These are phyloP conservation scores for Ascaphus truei DNA, from an alignment of 2,113 vertebrate species.

Conservation along the genomic window DNA sequence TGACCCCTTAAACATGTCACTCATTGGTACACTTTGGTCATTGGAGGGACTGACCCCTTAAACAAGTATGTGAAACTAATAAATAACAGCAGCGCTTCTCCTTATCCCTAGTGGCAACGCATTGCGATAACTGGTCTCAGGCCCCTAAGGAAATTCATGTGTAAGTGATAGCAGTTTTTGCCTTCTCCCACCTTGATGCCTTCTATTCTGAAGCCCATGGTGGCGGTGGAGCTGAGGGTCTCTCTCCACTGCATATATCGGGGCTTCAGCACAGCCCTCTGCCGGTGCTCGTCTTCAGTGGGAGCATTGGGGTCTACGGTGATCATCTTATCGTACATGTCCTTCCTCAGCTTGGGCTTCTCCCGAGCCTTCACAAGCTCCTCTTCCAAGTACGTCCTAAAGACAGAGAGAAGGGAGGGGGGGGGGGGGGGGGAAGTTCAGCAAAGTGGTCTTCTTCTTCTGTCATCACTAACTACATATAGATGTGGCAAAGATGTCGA, in stretches of 20 bases:
- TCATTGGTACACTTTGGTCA: no score
- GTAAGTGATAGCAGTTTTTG: no score
- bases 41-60: no score
- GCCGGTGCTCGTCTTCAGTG: conserved; percentile 69
- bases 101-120: no score
- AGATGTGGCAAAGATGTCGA: no score
- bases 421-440: not conserved
- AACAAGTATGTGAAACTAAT: no score
- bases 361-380: conserved; percentile 81
- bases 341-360: conserved; percentile 70
- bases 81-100: no score
- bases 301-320: conserved; percentile 79
- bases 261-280: conserved; percentile 76
- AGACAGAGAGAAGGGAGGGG: not conserved
- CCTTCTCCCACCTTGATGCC: conserved; percentile 76
- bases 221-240: conserved; percentile 80
- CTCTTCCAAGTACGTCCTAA: conserved; percentile 85
- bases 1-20: no score
- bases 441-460: no score
- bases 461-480: no score
- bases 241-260: conserved; percentile 93
- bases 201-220: conserved; percentile 83
- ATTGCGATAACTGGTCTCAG: no score
- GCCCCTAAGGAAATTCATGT: no score
- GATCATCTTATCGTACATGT: conserved; percentile 92